phyloP scores from a whole-genome alignment of 2,113 vertebrate genomes.

The Lates calcarifer region DNA sequence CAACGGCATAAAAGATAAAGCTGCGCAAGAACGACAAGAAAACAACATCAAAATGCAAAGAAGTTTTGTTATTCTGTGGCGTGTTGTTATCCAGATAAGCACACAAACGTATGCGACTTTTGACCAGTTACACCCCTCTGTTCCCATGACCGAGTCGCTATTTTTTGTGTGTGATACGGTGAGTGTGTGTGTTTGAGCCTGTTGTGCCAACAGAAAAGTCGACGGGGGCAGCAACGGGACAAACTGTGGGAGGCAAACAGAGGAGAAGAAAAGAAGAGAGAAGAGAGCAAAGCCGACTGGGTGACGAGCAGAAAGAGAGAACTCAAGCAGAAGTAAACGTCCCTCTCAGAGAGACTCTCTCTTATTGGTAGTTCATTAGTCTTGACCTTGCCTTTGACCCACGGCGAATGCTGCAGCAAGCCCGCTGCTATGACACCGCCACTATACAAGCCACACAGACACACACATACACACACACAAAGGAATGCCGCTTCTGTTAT shows the following conservation, averaged over 20 bases:
- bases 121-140: slow-evolving; percentile 50
- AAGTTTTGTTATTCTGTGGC: slow-evolving; percentile 2
- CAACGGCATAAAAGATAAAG: slow-evolving; percentile 21
- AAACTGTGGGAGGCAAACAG: slow-evolving; percentile 53
- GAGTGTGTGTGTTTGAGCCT: slow-evolving; percentile 44
- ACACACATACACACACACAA: slow-evolving; percentile 43
- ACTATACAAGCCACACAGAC: slow-evolving; percentile 28
- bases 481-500: slow-evolving; percentile 74
- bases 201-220: slow-evolving; percentile 68
- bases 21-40: slow-evolving; percentile 4
- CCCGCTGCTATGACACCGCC: slow-evolving; percentile 56
- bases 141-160: slow-evolving; percentile 54
- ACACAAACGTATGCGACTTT: slow-evolving; percentile 41
- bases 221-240: slow-evolving; percentile 29
- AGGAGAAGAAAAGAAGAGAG: slow-evolving; percentile 43
- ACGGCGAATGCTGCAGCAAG: slow-evolving; percentile 50
- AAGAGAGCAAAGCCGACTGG: background rate
- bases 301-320: slow-evolving; percentile 57
- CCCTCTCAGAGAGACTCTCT: slow-evolving; percentile 26
- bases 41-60: slow-evolving; percentile 48
- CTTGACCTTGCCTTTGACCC: slow-evolving; percentile 69
- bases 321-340: slow-evolving; percentile 71
- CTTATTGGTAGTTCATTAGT: slow-evolving; percentile 67
- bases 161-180: slow-evolving; percentile 29
- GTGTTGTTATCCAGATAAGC: slow-evolving; percentile 34